These are phyloP conservation scores for Patagioenas fasciata DNA, from an alignment of 2,113 vertebrate species.

Conservation along the genomic window DNA sequence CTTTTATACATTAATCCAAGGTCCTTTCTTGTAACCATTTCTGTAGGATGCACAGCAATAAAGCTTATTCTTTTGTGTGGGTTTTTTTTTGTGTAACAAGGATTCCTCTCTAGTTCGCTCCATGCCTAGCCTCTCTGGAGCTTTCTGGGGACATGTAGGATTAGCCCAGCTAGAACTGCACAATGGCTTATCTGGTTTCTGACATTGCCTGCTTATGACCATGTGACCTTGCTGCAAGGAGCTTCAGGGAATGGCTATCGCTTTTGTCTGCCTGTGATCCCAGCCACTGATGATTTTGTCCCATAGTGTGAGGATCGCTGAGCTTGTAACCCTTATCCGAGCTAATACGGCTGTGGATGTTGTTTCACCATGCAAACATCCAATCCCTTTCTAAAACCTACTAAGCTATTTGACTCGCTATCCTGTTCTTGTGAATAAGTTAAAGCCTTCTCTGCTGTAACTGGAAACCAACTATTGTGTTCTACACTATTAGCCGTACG, in stretches of 20 bases:
- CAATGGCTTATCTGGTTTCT: slow-evolving; percentile 48
- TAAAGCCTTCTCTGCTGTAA: slow-evolving; percentile 61
- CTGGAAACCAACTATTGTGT: slow-evolving; percentile 59
- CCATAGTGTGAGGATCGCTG: neutral
- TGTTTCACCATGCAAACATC: slow-evolving; percentile 56
- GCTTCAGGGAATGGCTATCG: neutral
- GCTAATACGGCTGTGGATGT: slow-evolving; percentile 31
- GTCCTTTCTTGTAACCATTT: slow-evolving; percentile 49
- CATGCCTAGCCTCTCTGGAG: neutral
- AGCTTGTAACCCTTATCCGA: slow-evolving; percentile 55
- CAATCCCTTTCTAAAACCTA: slow-evolving; percentile 59
- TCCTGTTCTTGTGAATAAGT: slow-evolving; percentile 65
- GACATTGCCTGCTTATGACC: slow-evolving; percentile 16
- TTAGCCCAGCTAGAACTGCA: slow-evolving; percentile 40
- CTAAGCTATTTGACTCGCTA: slow-evolving; percentile 44
- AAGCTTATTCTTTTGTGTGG: slow-evolving; percentile 16
- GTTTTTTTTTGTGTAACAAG: slow-evolving; percentile 19
- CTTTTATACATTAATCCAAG: slow-evolving; percentile 42
- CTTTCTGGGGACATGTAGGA: neutral
- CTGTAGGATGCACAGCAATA: slow-evolving; percentile 66
- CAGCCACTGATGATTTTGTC: slow-evolving; percentile 48
- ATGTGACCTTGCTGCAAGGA: slow-evolving; percentile 39
- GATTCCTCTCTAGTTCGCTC: neutral
- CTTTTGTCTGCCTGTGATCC: slow-evolving; percentile 62
- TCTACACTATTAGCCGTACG: neutral